Base-by-base conservation (phyloP, 1,140 invertebrate genomes). In the Aleiodes sp. region DNA sequence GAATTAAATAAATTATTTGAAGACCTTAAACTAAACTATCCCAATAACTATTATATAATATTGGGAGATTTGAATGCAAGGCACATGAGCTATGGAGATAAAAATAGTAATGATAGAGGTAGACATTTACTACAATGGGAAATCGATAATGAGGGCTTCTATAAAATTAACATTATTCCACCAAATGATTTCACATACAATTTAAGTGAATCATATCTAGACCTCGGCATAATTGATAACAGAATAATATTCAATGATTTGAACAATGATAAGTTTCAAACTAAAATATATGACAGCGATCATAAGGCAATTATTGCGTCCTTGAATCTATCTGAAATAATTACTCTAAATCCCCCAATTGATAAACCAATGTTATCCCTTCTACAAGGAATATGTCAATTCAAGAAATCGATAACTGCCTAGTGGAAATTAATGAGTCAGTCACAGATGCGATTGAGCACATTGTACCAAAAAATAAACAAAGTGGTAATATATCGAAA, bases 211-310 rank as follows among this genome's bases (percentile, higher is more conserved):
- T 19, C 57, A 1, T 61, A 31, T 24, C 39, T 68, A 0, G 66
- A 68, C 37, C 35, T 61, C 1, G 16, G 21, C 2, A 2, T 68
- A 0, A 16, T 37, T 2, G 66, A 68, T 43, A 2, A 24, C 2
- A 43, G 66, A 46, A 33, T 68, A 2, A 7, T 6, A 10, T 8
- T 68, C 12, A 1, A 12, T 2, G 28, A 62, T 8, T 9, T 29
- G 28, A 24, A 26, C 0, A 21, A 33, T 6, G 8, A 37, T 1
- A 72, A 72, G 61, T 19, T 68, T 6, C 1, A 21, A 60, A 72
- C 66, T 8, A 65, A 65, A 0, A 33, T 31, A 0, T 72, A 69
- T 33, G 70, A 72, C 46, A 72, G 66, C 39, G 61, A 69, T 46
- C 66, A 69, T 26, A 37, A 26, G 1, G 70, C 62, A 19, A 2